phyloP scores from a whole-genome alignment of 2,888 invertebrate species.

The Mesorhabditis spiculigera region DNA sequence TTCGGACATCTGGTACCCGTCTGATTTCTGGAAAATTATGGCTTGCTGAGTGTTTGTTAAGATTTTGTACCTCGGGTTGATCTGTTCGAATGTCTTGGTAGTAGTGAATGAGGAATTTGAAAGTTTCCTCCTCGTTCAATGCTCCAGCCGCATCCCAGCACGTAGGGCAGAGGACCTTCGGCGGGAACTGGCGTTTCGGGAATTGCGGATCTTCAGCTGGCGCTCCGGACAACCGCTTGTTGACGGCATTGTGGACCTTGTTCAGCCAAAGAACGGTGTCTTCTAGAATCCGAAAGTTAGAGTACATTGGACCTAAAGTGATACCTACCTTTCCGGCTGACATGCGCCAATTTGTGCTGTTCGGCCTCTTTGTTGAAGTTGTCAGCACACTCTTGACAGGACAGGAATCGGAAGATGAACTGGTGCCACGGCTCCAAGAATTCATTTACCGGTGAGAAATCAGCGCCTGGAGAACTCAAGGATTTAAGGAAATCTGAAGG shows the following conservation, averaged over 20 bases:
- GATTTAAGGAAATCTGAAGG: background rate
- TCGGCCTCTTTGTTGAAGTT: slow-evolving; percentile 84
- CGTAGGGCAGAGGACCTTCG: slow-evolving; percentile 37
- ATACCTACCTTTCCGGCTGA: slow-evolving; percentile 29
- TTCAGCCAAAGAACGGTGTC: slow-evolving; percentile 85
- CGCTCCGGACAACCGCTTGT: slow-evolving; percentile 78
- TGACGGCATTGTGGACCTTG: slow-evolving; percentile 87
- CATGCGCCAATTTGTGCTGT: slow-evolving; percentile 43
- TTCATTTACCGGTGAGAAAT: slow-evolving; percentile 65
- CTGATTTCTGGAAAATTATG: slow-evolving; percentile 33
- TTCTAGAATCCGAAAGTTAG: slow-evolving; percentile 63
- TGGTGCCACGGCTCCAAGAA: slow-evolving; percentile 79
- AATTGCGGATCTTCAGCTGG: slow-evolving; percentile 81
- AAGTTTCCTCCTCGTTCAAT: slow-evolving; percentile 40
- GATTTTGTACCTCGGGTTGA: slow-evolving; percentile 29
- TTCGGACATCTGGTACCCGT: slow-evolving; percentile 51
- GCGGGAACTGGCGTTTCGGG: slow-evolving; percentile 70
- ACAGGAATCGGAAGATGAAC: slow-evolving; percentile 86
- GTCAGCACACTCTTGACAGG: slow-evolving; percentile 81
- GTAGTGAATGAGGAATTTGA: slow-evolving; percentile 49
- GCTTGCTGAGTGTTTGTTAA: background rate
- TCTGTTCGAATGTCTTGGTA: slow-evolving; percentile 51
- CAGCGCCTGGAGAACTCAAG: slow-evolving; percentile 27
- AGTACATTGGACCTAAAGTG: background rate
- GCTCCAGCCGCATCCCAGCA: slow-evolving; percentile 38